These are phyloP conservation scores for Hemitrygon akajei DNA, from an alignment of 2,797 vertebrate species.

Conservation along the genomic window DNA sequence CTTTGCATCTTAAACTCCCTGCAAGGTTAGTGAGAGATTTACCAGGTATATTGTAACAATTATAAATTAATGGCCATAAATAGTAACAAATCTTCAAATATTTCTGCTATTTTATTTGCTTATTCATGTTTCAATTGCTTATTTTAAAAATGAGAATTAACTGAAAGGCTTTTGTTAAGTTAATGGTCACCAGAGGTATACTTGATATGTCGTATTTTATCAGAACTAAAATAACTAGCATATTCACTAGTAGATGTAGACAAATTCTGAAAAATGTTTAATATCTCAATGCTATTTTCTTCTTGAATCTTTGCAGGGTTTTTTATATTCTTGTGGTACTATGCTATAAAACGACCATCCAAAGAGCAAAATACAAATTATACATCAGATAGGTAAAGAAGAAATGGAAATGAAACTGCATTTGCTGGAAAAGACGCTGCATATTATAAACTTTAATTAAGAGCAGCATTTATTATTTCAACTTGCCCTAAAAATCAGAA, in stretches of 20 bases:
- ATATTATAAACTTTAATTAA: not conserved
- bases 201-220: not conserved
- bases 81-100: not conserved
- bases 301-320: not conserved
- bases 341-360: too few species aligned
- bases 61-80: too few species aligned
- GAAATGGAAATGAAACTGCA: not conserved
- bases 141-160: not conserved
- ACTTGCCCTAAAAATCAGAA: not conserved
- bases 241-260: not conserved
- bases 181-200: not conserved
- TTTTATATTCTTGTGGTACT: too few species aligned
- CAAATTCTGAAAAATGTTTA: not conserved
- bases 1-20: conserved; percentile 27
- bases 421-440: too few species aligned
- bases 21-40: not conserved
- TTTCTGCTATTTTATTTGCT: not conserved
- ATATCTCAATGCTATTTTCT: not conserved
- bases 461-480: not conserved
- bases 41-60: not conserved
- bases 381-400: not conserved
- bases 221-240: not conserved
- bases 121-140: not conserved
- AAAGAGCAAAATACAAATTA: not conserved
- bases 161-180: not conserved